Evolutionary conservation across 2,113 vertebrate genomes (phyloP).

Genomic region (Dendropsophus ebraccatus): DNA sequence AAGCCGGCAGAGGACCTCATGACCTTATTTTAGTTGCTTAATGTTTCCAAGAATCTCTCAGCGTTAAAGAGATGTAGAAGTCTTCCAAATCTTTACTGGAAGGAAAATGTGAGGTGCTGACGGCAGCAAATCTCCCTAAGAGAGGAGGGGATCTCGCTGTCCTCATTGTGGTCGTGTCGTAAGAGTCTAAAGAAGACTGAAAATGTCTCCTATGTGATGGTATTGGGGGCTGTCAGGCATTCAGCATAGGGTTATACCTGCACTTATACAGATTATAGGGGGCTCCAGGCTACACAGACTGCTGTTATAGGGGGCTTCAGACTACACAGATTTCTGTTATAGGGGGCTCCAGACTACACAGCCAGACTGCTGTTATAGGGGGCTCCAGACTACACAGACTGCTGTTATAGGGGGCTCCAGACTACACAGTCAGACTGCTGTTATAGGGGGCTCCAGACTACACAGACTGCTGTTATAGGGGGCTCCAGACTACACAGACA

Average conservation of each 20-base stretch:
- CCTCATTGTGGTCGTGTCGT: slow-evolving; percentile 11
- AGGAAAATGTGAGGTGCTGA: slow-evolving; percentile 19
- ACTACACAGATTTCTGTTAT: background rate
- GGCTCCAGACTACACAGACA: too few relatives aligned
- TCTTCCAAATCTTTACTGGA: slow-evolving; percentile 12
- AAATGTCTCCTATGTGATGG: too few relatives aligned
- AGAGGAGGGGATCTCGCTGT: background rate
- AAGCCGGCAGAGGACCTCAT: background rate
- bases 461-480: background rate
- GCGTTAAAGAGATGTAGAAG: background rate
- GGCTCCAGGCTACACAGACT: background rate
- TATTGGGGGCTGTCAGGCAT: too few relatives aligned
- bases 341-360: background rate
- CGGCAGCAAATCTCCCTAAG: background rate
- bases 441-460: background rate
- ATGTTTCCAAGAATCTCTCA: slow-evolving; percentile 17
- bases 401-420: background rate
- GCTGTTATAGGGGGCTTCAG: background rate
- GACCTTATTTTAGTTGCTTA: slow-evolving; percentile 44
- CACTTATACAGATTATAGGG: too few relatives aligned
- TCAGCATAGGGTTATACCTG: too few relatives aligned
- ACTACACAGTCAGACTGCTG: background rate
- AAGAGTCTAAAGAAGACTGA: too few relatives aligned
- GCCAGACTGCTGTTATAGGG: background rate
- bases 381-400: background rate